Conservation (phyloP, 2,888 invertebrate species). For the Calameuta idolon region DNA sequence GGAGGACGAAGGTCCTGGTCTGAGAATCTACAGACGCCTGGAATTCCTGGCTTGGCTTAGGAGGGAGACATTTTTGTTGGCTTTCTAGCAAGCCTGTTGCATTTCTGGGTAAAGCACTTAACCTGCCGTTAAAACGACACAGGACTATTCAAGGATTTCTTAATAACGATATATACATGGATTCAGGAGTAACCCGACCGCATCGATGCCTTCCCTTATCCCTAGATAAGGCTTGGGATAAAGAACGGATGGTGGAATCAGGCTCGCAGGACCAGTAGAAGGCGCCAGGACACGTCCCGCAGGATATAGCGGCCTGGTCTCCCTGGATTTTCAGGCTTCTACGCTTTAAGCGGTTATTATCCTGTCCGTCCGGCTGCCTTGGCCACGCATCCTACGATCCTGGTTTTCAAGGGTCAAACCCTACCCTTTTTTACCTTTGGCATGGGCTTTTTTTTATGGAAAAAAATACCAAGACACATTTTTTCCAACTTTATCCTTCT, state of each 20-base stretch:
- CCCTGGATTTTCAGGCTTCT: conserved; percentile 46
- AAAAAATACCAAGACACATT: too few species aligned
- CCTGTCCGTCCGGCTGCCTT: conserved; percentile 33
- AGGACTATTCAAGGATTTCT: background rate
- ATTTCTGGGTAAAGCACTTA: conserved; percentile 10
- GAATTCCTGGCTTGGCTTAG: background rate
- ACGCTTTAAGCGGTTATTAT: conserved; percentile 30
- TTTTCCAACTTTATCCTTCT: too few species aligned
- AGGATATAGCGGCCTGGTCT: conserved; percentile 53
- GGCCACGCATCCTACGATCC: conserved; percentile 52
- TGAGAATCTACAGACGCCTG: conserved; percentile 4
- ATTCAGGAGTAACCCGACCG: background rate
- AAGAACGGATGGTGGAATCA: conserved; percentile 49
- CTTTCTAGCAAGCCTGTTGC: conserved; percentile 44
- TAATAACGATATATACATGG: too few species aligned
- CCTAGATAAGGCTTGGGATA: conserved; percentile 50
- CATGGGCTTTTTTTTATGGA: too few species aligned
- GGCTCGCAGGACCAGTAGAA: conserved; percentile 46
- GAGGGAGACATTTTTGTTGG: background rate
- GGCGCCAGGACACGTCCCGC: conserved; percentile 16
- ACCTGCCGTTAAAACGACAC: background rate
- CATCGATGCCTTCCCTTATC: conserved; percentile 20
- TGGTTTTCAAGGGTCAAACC: conserved; percentile 62
- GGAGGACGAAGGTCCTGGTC: conserved; percentile 21
- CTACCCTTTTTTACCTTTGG: conserved; percentile 60